A percentile compares a stretch with the other conserved stretches of the same genome.
These are phyloP conservation scores for Uromys caudimaculatus DNA, from an alignment of 2,797 vertebrate genomes.

Conservation along the genomic window DNA sequence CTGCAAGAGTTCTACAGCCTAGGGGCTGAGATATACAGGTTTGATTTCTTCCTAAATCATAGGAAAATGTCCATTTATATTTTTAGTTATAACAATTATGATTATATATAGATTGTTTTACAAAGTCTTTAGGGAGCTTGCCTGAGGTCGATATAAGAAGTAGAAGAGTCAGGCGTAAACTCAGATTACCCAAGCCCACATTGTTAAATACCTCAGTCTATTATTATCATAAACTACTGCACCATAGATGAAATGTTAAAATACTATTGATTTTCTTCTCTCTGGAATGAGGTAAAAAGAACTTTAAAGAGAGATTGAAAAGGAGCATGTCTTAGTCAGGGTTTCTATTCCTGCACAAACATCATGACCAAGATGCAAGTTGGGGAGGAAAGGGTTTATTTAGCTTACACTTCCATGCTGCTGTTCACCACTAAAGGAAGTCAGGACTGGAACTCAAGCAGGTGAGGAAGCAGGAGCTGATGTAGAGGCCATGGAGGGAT, in stretches of 20 bases:
- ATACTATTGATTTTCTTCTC: conserved; percentile 22
- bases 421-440: too few relatives aligned
- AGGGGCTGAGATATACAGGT: not conserved
- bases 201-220: conserved; percentile 44
- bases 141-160: not conserved
- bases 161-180: not conserved
- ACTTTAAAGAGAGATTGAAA: not conserved
- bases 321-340: not conserved
- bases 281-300: not conserved
- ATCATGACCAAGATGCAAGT: too few relatives aligned
- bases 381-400: too few relatives aligned
- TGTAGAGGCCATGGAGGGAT: too few relatives aligned
- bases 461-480: too few relatives aligned
- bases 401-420: too few relatives aligned
- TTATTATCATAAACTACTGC: not conserved
- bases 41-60: not conserved
- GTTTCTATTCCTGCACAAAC: too few relatives aligned
- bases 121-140: not conserved
- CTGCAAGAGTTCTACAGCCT: not conserved
- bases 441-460: too few relatives aligned
- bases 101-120: not conserved
- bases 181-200: not conserved
- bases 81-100: not conserved
- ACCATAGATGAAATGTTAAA: not conserved
- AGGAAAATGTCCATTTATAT: not conserved